Conservation (phyloP, 2,888 invertebrate species). For the Drosophila macrospina region DNA sequence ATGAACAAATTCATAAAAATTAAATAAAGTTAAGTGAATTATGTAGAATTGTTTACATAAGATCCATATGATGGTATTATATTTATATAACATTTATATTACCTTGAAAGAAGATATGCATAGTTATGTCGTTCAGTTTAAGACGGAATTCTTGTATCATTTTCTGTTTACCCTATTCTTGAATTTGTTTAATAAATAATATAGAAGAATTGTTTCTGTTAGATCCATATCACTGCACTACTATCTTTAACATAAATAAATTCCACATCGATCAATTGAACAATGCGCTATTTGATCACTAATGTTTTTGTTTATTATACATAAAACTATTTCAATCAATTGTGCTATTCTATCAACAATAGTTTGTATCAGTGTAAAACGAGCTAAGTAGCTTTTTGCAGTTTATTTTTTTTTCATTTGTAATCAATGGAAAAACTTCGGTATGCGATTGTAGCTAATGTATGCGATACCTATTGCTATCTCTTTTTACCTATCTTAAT, state of each 20-base stretch:
- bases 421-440: conserved; percentile 7
- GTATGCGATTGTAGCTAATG: conserved; percentile 2
- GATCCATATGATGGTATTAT: too few relatives aligned
- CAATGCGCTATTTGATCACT: background rate
- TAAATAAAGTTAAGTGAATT: too few relatives aligned
- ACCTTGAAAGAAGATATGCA: too few relatives aligned
- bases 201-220: background rate
- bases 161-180: background rate
- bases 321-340: too few relatives aligned
- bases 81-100: background rate
- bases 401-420: conserved; percentile 5
- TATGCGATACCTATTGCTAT: background rate
- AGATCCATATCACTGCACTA: background rate
- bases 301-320: too few relatives aligned
- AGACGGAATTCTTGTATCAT: background rate
- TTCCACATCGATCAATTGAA: background rate
- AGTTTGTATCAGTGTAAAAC: conserved; percentile 2
- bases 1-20: too few relatives aligned
- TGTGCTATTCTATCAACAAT: background rate
- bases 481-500: background rate
- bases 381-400: background rate
- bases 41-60: too few relatives aligned
- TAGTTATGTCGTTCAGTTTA: too few relatives aligned
- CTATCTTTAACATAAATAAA: background rate
- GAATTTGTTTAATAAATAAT: background rate